Percentiles rank a stretch among this genome's conserved stretches.
These are phyloP conservation scores for Rhegmatorhina hoffmannsi DNA, from an alignment of 2,113 vertebrate species.

Conservation along the genomic window DNA sequence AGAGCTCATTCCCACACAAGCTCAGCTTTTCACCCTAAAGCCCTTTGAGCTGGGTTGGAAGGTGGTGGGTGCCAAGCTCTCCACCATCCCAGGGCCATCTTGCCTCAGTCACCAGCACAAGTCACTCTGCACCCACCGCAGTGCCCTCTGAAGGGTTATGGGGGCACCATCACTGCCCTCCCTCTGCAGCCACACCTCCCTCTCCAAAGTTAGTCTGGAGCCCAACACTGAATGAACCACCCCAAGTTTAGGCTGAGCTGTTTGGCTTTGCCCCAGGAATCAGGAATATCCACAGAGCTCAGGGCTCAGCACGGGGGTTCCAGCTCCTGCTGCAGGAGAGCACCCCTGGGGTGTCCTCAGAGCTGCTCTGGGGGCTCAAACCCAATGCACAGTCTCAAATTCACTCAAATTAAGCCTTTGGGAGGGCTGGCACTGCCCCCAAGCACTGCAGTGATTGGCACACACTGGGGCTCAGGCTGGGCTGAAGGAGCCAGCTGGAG, in stretches of 20 bases:
- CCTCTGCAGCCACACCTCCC: not conserved
- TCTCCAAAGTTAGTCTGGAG: not conserved
- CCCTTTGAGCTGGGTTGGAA: not conserved
- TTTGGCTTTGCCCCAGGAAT: not conserved
- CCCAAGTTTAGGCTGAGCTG: not conserved
- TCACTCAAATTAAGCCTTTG: fast-evolving
- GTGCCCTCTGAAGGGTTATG: not conserved
- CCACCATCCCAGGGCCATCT: not conserved
- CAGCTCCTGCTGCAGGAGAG: no score
- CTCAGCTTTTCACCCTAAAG: not conserved
- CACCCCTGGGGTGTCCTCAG: not conserved
- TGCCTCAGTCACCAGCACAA: not conserved
- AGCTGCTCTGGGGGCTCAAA: not conserved
- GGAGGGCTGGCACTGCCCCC: not conserved
- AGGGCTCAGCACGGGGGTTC: fast-evolving
- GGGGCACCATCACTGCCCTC: fast-evolving
- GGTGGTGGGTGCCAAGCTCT: fast-evolving
- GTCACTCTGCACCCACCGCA: fast-evolving
- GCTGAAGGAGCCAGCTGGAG: not conserved
- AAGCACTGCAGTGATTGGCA: not conserved
- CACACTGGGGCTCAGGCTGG: not conserved
- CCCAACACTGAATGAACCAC: fast-evolving
- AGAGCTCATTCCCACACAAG: fast-evolving
- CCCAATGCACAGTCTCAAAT: no score
- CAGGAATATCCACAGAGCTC: not conserved